Percentiles rank a stretch among this genome's conserved stretches.
phyloP scores from a whole-genome alignment of 1,140 invertebrate genomes.

The Eufriesea mexicana region DNA sequence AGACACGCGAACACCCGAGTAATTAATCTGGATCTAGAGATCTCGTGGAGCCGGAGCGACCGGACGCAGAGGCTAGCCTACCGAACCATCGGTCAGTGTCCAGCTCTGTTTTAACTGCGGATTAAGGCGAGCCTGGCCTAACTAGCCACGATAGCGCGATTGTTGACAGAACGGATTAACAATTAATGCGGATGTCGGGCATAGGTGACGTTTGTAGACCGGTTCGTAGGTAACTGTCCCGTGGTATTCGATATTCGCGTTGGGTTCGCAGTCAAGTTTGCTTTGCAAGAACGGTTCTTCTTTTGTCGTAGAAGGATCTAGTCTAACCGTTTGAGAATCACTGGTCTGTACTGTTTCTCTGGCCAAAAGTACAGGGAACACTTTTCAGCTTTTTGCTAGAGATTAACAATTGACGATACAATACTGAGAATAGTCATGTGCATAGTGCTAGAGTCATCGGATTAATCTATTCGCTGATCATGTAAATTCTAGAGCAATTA shows the following conservation, averaged over 20 bases:
- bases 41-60: conserved; percentile 58
- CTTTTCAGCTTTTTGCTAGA: too few relatives aligned
- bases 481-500: too few relatives aligned
- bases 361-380: too few relatives aligned
- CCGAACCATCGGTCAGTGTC: conserved; percentile 75
- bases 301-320: not conserved
- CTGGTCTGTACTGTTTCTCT: too few relatives aligned
- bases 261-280: too few relatives aligned
- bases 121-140: conserved; percentile 69
- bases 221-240: not conserved
- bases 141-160: conserved; percentile 54
- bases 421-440: too few relatives aligned
- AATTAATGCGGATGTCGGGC: conserved; percentile 23
- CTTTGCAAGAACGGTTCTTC: not conserved
- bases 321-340: too few relatives aligned
- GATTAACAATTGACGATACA: too few relatives aligned
- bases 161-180: conserved; percentile 69
- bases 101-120: conserved; percentile 73
- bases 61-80: conserved; percentile 69
- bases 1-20: conserved; percentile 56
- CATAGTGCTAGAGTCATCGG: too few relatives aligned
- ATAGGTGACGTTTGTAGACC: not conserved
- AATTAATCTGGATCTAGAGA: conserved; percentile 72
- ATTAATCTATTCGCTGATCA: too few relatives aligned
- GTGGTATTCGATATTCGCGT: not conserved